Base-by-base conservation (phyloP, 2,113 vertebrate species). In the Ctenodactylus gundi region DNA sequence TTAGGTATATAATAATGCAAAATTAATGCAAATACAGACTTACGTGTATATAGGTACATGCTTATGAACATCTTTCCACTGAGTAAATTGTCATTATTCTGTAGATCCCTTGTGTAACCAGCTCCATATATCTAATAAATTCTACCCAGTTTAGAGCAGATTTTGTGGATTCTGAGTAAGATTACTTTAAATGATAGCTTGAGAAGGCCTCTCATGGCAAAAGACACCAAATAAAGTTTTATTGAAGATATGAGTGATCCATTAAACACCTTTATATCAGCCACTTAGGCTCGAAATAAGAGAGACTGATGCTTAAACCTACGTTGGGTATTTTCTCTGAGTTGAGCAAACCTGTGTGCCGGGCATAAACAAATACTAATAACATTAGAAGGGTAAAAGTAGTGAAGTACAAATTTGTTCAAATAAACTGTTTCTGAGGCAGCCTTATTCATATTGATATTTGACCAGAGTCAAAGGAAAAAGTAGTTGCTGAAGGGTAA, bases 281-380 rank as follows among this genome's bases (percentile, higher is more conserved):
- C 8, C n/a, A 94, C 13, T 94, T 83, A 73, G 36, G 36, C 53
- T 94, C 51, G 67, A 90, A 81, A 55, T 80, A 62, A 81, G 70
- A 95, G 41, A 13, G 9, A 11, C 81, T 84, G 70, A 36, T 13
- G 44, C 36, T 58, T 75, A 89, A 86, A 67, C 55, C 23, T 82
- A 6, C 36, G 65, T 57, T 78, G 15, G 81, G 18, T 72, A 39
- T 84, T 88, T 91, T 75, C 7, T 91, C 51, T 75, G 77, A 29
- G 44, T 92, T 73, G n/a, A 90, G 57, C 34, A 92, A 88, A 90
- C 93, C 55, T 93, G 11, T 64, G n/a, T 77, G 6, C 85, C 34
- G 23, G 72, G 39, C 14, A 95, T 85, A 92, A 68, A 67, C 62
- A 94, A 81, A 73, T 88, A 39, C 51, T 51, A 55, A 11, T 62